These are phyloP conservation scores for Cygnus buccinator DNA, from an alignment of 2,113 vertebrate species.

Conservation along the genomic window DNA sequence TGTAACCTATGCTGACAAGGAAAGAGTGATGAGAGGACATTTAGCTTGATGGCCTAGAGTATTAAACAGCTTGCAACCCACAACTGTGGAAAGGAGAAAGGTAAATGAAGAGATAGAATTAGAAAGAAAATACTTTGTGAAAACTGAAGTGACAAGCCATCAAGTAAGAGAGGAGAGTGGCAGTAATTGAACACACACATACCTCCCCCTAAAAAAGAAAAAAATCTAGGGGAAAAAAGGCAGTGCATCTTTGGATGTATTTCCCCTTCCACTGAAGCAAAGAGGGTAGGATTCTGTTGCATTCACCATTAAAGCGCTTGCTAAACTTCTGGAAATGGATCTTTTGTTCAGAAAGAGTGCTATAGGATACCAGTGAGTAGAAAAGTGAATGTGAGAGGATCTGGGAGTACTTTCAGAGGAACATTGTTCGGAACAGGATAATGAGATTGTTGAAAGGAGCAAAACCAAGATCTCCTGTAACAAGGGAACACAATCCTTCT, in stretches of 20 bases:
- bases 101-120: background rate
- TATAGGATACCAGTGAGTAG: constrained; percentile 46
- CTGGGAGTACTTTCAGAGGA: constrained; percentile 56
- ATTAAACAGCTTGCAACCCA: background rate
- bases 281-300: constrained; percentile 59
- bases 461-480: constrained; percentile 56
- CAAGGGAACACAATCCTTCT: constrained; percentile 59
- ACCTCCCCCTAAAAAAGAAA: background rate
- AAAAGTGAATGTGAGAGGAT: constrained; percentile 32
- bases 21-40: background rate
- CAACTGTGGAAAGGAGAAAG: background rate
- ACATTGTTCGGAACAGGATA: constrained; percentile 57
- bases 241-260: constrained; percentile 37
- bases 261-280: constrained; percentile 27
- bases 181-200: background rate
- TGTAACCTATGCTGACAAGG: background rate
- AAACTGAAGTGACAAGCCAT: constrained; percentile 39
- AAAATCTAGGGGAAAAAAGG: background rate
- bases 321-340: constrained; percentile 60
- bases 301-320: constrained; percentile 48
- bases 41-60: background rate
- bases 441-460: constrained; percentile 45
- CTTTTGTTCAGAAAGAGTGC: constrained; percentile 57
- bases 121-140: constrained; percentile 33
- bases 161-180: background rate